Base-by-base conservation (phyloP, 2,888 invertebrate genomes). In the Resseliella maxima region DNA sequence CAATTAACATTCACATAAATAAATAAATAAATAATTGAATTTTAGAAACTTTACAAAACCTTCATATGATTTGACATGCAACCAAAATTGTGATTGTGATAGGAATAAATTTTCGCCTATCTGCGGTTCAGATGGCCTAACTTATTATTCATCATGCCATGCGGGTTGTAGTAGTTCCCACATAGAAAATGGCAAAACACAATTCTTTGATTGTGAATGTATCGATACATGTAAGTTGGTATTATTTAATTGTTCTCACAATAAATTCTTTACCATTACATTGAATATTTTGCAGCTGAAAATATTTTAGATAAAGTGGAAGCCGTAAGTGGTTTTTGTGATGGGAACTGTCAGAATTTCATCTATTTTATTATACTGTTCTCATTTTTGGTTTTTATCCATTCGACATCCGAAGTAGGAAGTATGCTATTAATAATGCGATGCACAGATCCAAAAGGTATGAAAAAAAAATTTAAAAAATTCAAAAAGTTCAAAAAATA, bases 331-430 rank as follows among this genome's bases (percentile, higher is more conserved):
- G 97, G 97, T 87, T 95, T 95, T 91, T 97, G 97, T 91, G 94
- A 95, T 88, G 93, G 94, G 72, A 93, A 95, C 88, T 97, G 97
- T 92, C 92, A 93, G 88, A 95, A 94, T 90, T 96, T 97, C 90
- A 93, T 95, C 90, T 92, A 94, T 89, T 98, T 97, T 92, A 94
- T 95, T 92, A 91, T 93, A 90, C 92, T 97, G 87, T 97, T 98
- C 92, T 96, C 97, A 21, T 92, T 96, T 88, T 94, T 97, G 90
- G 97, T 97, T 90, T 96, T 98, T 91, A 95, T 97, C 89, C 97
- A 97, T 91, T 97, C 97, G 87, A 97, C 96, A 86, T 96, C 96
- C 46, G 98, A 98, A 91, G 97, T 97, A 85, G 97, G 97, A 87
- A 95, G 96, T 86, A 97, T 97, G 94, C 91, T 98, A 89, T 93